A percentile compares a stretch with the other conserved stretches of the same genome.
Evolutionary conservation across 1,140 invertebrate genomes (phyloP).

Genomic region (Halictus rubicundus): DNA sequence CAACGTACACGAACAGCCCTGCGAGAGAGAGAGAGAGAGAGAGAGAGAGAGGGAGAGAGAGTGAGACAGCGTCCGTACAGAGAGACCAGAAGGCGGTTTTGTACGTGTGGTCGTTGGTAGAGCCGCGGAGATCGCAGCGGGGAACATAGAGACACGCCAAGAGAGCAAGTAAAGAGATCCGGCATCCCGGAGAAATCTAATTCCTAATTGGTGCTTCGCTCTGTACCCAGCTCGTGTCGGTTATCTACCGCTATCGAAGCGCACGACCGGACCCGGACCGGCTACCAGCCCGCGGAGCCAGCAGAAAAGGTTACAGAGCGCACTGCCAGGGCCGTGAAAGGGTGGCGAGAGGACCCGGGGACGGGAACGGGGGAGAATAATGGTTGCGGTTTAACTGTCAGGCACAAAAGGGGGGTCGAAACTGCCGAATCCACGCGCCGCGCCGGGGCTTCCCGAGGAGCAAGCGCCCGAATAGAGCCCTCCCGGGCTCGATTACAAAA

Average conservation of each 20-base stretch:
- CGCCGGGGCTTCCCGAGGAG: background rate
- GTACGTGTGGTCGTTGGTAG: constrained; percentile 21
- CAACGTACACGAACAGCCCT: constrained; percentile 28
- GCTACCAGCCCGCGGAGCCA: constrained; percentile 1
- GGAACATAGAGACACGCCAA: constrained; percentile 61
- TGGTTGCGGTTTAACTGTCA: constrained; percentile 68
- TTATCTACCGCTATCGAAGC: constrained; percentile 67
- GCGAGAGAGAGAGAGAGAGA: too few species aligned
- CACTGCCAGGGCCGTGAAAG: constrained; percentile 6
- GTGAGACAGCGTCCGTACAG: too few species aligned
- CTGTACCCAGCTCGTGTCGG: constrained; percentile 63
- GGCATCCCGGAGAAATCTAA: constrained; percentile 68
- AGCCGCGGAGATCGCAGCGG: constrained; percentile 60
- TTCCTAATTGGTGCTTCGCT: constrained; percentile 68
- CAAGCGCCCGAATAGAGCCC: constrained; percentile 28
- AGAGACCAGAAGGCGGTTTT: constrained; percentile 44
- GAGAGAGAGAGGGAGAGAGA: too few species aligned
- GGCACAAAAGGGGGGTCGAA: constrained; percentile 62
- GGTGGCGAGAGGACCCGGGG: constrained; percentile 19
- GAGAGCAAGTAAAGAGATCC: constrained; percentile 68
- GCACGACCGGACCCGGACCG: constrained; percentile 59
- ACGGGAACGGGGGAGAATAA: constrained; percentile 58
- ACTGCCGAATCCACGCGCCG: constrained; percentile 63
- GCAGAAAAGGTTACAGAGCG: constrained; percentile 51
- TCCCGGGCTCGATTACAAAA: constrained; percentile 68